Evolutionary conservation across 2,797 vertebrate genomes (phyloP).

Genomic region (Notamacropus eugenii): DNA sequence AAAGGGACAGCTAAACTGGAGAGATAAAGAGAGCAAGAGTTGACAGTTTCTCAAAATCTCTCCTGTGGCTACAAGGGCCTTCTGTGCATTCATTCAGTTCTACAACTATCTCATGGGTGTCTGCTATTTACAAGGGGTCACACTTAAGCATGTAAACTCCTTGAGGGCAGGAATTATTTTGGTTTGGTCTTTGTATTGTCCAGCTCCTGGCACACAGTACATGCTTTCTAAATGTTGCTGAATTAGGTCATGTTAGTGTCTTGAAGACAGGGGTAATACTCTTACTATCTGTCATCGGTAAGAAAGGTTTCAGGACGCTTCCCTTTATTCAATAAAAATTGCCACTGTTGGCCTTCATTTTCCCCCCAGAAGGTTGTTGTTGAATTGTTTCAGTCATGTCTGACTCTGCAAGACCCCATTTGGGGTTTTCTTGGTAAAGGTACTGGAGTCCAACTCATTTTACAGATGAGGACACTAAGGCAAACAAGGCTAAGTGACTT

Average conservation of each 20-base stretch:
- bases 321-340: background rate
- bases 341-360: background rate
- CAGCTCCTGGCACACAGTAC: background rate
- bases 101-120: background rate
- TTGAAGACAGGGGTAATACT: background rate
- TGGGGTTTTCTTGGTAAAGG: background rate
- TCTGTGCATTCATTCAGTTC: background rate
- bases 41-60: background rate
- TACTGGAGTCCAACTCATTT: background rate
- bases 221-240: background rate
- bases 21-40: background rate
- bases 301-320: background rate
- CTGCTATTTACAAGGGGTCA: background rate
- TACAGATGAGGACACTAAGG: background rate
- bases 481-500: background rate
- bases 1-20: too few species aligned
- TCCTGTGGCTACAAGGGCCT: background rate
- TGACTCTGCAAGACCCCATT: background rate
- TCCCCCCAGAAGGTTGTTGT: too few species aligned
- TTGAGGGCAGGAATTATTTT: background rate
- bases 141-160: background rate
- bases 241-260: background rate
- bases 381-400: too few species aligned
- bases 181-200: background rate
- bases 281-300: background rate